Evolutionary conservation across 2,888 invertebrate genomes (phyloP), one percentile per base, ranked within the genome.

Genomic region (Lycocerus yunnanus): DNA sequence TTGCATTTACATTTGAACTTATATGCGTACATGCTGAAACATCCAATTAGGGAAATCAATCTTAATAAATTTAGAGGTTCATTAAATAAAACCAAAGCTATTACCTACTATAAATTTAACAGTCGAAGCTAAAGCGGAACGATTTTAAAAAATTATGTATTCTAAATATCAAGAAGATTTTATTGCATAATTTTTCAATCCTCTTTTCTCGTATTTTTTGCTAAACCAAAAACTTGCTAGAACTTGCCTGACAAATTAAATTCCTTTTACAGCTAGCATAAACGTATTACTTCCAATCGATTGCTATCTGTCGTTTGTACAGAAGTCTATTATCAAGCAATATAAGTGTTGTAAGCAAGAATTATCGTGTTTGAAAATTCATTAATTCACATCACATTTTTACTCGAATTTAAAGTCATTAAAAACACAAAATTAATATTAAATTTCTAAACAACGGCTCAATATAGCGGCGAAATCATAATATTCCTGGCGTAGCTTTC

Each of bases 211-310:
- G 21, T 27, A 60, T 21, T 61, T 69, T 73, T 73, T 68, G 58
- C 20, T 73, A 58, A 73, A 69, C 59, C 67, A 73, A 73, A 60
- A 65, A 58, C 60, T 68, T 58, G 60, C 68, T n/a, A 27, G 58
- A 58, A 63, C 16, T 58, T 27, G 65, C 72, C 65, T 65, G 72
- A 73, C 72, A 73, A 73, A 73, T 73, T 73, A 73, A 73, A 73
- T 73, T 73, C 72, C 72, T 73, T 73, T 68, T 73, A 73, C 67
- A 67, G 20, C 43, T 15, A 27, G 21, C 20, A 61, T 68, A 68
- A 72, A 63, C 59, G 72, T 68, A 68, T 68, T 71, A 71, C 66
- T 66, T 71, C 59, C 71, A 27, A 71, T 71, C 59, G 71, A 71
- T 66, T 66, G 71, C 18, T 43, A 71, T 58, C 58, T 24, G 66